Evolutionary conservation across 1,140 invertebrate genomes (phyloP).

Genomic region (Drosophila auraria): DNA sequence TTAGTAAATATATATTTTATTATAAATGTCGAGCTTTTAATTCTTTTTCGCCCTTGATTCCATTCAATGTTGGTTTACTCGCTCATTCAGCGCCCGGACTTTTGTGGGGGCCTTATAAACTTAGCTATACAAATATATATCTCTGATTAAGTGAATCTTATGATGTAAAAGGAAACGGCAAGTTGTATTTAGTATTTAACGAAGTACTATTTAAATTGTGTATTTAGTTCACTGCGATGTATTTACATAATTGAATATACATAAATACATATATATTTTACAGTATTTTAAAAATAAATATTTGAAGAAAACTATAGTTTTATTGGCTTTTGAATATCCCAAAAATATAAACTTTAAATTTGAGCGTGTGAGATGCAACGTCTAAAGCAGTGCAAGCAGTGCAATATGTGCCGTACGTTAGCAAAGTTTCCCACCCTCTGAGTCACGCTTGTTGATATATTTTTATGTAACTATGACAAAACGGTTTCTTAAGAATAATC

Average conservation of each 20-base stretch:
- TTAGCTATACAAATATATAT: constrained; percentile 47
- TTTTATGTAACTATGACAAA: too few species aligned
- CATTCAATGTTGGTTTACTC: constrained; percentile 32
- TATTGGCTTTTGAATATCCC: background rate
- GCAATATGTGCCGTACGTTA: background rate
- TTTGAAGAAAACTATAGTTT: constrained; percentile 20
- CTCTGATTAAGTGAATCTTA: constrained; percentile 63
- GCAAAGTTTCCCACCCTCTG: background rate
- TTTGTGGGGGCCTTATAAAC: constrained; percentile 43
- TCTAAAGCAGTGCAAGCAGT: background rate
- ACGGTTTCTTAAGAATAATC: too few species aligned
- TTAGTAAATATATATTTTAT: constrained; percentile 53
- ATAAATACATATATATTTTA: constrained; percentile 62
- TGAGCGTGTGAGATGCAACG: background rate
- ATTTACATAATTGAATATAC: constrained; percentile 68
- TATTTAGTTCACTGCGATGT: constrained; percentile 65
- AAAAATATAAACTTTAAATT: too few species aligned
- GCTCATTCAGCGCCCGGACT: constrained; percentile 51
- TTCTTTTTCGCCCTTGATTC: constrained; percentile 25
- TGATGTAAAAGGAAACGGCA: constrained; percentile 56
- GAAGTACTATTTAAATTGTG: constrained; percentile 68
- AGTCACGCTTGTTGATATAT: too few species aligned
- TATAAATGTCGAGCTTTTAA: constrained; percentile 44
- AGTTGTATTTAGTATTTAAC: constrained; percentile 78
- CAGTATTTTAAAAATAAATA: constrained; percentile 77